These are phyloP conservation scores for Drosophila pullipes DNA, from an alignment of 2,888 invertebrate genomes.

Conservation along the genomic window DNA sequence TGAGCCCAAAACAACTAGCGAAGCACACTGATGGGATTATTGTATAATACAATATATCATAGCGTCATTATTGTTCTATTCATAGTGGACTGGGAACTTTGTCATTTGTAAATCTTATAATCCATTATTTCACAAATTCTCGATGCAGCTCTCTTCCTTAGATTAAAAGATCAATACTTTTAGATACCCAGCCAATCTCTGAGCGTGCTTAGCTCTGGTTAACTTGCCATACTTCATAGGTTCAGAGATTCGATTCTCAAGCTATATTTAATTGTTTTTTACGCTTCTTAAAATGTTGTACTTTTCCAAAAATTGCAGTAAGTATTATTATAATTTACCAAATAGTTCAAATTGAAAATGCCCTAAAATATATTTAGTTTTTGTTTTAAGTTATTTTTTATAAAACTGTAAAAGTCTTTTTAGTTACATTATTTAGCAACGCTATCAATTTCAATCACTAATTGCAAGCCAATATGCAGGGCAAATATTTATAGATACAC, in stretches of 20 bases:
- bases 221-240: too few relatives aligned
- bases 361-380: not conserved
- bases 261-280: not conserved
- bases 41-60: not conserved
- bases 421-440: constrained; percentile 5
- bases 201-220: not conserved
- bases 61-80: not conserved
- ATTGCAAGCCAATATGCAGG: constrained; percentile 52
- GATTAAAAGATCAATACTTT: not conserved
- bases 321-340: not conserved
- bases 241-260: not conserved
- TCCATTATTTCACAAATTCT: not conserved
- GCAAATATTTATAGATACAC: constrained; percentile 32
- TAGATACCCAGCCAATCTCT: not conserved
- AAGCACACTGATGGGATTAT: not conserved
- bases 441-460: constrained; percentile 43
- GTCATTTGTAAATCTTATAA: not conserved
- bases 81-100: not conserved
- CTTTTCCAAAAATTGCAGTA: not conserved
- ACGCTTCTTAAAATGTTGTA: not conserved
- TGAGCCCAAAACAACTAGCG: not conserved
- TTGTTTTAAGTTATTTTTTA: not conserved
- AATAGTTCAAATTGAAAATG: not conserved
- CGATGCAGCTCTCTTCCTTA: not conserved
- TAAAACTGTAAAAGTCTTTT: too few relatives aligned